These are phyloP conservation scores for Macropodus opercularis DNA, from an alignment of 2,797 vertebrate species.

Conservation along the genomic window DNA sequence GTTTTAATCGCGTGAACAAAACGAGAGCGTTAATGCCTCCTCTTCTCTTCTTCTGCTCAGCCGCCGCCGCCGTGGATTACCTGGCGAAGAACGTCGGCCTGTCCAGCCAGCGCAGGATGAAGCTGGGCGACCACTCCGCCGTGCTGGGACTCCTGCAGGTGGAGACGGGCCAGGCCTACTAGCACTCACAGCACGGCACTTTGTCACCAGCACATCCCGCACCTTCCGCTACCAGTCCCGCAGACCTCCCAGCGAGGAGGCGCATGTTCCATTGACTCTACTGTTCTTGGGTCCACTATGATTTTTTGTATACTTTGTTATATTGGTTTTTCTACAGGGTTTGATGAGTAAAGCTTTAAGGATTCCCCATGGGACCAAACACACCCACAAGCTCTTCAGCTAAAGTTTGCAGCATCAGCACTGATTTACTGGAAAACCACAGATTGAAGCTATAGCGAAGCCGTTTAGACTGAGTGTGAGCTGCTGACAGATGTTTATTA, in stretches of 20 bases:
- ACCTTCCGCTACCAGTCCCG: constrained; percentile 38
- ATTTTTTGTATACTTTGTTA: constrained; percentile 22
- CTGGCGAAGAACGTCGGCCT: constrained; percentile 96
- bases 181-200: constrained; percentile 53
- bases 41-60: constrained; percentile 46
- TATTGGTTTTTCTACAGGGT: constrained; percentile 5
- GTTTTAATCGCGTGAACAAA: no score
- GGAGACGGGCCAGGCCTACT: constrained; percentile 96
- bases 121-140: constrained; percentile 92
- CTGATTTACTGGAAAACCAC: not conserved
- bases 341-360: constrained; percentile 43
- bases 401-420: not conserved
- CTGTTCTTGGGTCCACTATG: constrained; percentile 15
- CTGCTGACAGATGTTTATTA: not conserved
- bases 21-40: no score
- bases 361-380: constrained; percentile 40
- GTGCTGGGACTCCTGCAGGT: constrained; percentile 96
- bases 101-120: constrained; percentile 95
- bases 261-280: not conserved
- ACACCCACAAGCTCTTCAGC: constrained; percentile 5
- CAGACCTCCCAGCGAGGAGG: constrained; percentile 31
- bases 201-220: constrained; percentile 66
- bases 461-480: constrained; percentile 8
- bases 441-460: not conserved
- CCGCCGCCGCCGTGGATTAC: constrained; percentile 89